Percentiles rank a stretch among this genome's conserved stretches.
phyloP scores from a whole-genome alignment of 2,113 vertebrate genomes.

The Brachypodius melanocephalos region DNA sequence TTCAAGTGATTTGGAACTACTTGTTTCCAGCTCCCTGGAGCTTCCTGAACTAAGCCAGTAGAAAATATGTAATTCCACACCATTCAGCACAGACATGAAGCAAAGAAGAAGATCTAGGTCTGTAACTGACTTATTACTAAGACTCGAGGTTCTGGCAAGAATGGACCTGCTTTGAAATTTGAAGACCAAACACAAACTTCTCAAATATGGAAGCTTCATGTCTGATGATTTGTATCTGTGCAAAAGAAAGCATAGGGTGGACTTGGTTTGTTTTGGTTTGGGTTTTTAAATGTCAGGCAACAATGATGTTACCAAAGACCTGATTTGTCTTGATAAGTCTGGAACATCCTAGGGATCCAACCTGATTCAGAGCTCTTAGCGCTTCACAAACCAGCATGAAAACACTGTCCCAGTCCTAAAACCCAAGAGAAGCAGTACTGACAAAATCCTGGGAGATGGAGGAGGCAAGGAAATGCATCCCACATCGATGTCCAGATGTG shows the following conservation, averaged over 20 bases:
- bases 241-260: background rate
- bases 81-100: background rate
- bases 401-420: background rate
- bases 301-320: background rate
- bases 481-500: accelerated
- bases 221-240: background rate
- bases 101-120: background rate
- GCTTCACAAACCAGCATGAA: background rate
- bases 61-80: background rate
- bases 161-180: background rate
- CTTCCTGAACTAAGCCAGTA: background rate
- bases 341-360: background rate
- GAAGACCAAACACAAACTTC: background rate
- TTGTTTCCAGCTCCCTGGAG: background rate
- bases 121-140: background rate
- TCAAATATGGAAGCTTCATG: background rate
- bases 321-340: background rate
- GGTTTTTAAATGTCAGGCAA: background rate
- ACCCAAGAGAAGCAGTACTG: background rate
- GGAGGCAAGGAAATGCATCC: background rate
- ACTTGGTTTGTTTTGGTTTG: background rate
- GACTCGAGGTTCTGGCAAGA: background rate
- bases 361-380: background rate
- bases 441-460: background rate
- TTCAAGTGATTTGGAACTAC: background rate